Conservation (phyloP, 2,888 invertebrate species). For the Acronicta aceris region DNA sequence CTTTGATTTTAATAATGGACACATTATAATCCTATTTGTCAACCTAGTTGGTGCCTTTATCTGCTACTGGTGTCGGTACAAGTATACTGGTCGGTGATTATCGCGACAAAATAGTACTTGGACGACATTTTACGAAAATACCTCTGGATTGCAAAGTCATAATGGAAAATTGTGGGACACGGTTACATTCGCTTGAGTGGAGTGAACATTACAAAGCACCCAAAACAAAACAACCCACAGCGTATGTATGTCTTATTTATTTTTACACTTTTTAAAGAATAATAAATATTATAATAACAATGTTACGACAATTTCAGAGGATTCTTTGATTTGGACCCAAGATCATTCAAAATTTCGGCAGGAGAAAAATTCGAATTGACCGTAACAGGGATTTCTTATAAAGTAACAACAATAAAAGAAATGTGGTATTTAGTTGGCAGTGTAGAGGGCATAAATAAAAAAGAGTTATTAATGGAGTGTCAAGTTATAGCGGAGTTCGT, state of each 20-base stretch:
- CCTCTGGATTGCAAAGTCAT: conserved; percentile 77
- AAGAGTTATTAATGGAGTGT: conserved; percentile 85
- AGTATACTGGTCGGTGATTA: conserved; percentile 90
- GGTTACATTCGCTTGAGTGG: conserved; percentile 87
- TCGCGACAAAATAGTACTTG: conserved; percentile 89
- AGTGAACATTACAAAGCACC: conserved; percentile 82
- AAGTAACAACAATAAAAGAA: conserved; percentile 83
- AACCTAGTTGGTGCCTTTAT: conserved; percentile 80
- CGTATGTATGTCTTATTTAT: conserved; percentile 63
- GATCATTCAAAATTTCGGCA: conserved; percentile 79
- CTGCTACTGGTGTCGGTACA: conserved; percentile 91
- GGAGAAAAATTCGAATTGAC: conserved; percentile 79
- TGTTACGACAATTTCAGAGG: conserved; percentile 63
- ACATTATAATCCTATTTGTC: conserved; percentile 10
- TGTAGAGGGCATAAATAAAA: conserved; percentile 87
- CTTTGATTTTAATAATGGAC: too few relatives aligned
- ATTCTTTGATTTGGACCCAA: conserved; percentile 84
- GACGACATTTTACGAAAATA: conserved; percentile 90
- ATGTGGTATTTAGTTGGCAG: conserved; percentile 89
- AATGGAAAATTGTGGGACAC: conserved; percentile 89
- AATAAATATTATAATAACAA: not conserved
- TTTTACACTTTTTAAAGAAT: not conserved
- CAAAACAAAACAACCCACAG: conserved; percentile 71
- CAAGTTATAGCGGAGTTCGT: conserved; percentile 88
- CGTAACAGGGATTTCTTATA: conserved; percentile 77